Evolutionary conservation across 2,113 vertebrate genomes (phyloP).

Genomic region (Ochotona princeps): DNA sequence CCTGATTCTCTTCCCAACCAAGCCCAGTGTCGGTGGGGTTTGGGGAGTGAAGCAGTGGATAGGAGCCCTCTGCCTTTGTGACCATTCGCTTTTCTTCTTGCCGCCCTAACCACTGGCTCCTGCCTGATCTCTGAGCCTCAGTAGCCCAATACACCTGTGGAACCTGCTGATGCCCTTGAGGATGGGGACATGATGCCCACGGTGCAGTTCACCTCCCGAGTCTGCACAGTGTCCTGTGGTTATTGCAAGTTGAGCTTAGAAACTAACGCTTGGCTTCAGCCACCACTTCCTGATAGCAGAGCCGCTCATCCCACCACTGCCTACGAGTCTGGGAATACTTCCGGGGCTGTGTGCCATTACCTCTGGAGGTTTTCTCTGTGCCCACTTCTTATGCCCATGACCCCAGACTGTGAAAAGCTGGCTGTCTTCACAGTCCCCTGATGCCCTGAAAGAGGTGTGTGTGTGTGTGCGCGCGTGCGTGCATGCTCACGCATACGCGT

Average conservation of each 20-base stretch:
- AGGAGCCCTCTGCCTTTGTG: too few species aligned
- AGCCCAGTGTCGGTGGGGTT: too few species aligned
- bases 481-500: neutral
- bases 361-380: neutral
- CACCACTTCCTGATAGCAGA: too few species aligned
- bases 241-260: neutral
- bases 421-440: neutral
- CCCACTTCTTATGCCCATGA: neutral
- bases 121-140: neutral
- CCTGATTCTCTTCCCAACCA: too few species aligned
- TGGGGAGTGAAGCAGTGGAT: too few species aligned
- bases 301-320: too few species aligned
- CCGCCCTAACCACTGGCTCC: neutral
- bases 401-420: neutral
- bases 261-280: neutral
- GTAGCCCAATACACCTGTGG: neutral
- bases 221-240: neutral
- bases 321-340: neutral
- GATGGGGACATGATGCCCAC: fast-evolving
- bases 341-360: neutral
- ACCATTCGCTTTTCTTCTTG: neutral
- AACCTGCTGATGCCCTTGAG: neutral
- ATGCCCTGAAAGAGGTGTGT: neutral
- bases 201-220: neutral
- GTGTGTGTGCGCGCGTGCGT: neutral